Base-by-base conservation (phyloP, 2,888 invertebrate species). In the Catocala sponsa region DNA sequence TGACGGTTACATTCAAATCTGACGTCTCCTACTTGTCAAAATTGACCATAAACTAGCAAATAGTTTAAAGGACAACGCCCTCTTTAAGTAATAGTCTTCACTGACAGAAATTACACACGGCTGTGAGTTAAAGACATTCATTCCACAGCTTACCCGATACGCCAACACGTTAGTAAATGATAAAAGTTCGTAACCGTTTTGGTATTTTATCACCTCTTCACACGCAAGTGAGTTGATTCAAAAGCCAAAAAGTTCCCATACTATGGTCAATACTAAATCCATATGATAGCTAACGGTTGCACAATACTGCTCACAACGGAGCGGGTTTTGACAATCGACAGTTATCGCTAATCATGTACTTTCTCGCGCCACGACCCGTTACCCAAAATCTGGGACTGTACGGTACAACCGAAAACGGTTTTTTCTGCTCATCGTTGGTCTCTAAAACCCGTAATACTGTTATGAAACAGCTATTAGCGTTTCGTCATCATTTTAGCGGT, bases 321-420 rank as follows among this genome's bases (percentile, higher is more conserved):
- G 74, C 82, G 83, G 76, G 81, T 79, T 89, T 88, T 84, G 86
- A 86, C 85, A 84, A 78, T 82, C 80, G 81, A 89, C 91, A 87
- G 91, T 91, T 91, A 91, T 83, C 81, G 83, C 91, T 92, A 92
- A 93, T 94, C 91, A 89, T 85, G 85, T 88, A 91, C 91, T 92
- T 91, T 91, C 89, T 86, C 86, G 80, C 59, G 72, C 44, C 38
- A 60, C 65, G 63, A 83, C 89, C 76, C 94, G 94, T 92, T 94
- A 94, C 64, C 87, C 90, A 77, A 91, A 93, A 93, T 87, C 87
- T 91, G 91, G 92, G 89, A 86, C 89, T 83, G 84, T 91, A 94
- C 94, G 94, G 94, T 94, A 94, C 85, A 81, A 76, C 70, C 68
- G 64, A 80, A 85, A 89, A 91, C 90, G 87, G 86, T 87, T 91